Evolutionary conservation across 2,113 vertebrate species (phyloP).

Genomic region (Copsychus sechellarum): DNA sequence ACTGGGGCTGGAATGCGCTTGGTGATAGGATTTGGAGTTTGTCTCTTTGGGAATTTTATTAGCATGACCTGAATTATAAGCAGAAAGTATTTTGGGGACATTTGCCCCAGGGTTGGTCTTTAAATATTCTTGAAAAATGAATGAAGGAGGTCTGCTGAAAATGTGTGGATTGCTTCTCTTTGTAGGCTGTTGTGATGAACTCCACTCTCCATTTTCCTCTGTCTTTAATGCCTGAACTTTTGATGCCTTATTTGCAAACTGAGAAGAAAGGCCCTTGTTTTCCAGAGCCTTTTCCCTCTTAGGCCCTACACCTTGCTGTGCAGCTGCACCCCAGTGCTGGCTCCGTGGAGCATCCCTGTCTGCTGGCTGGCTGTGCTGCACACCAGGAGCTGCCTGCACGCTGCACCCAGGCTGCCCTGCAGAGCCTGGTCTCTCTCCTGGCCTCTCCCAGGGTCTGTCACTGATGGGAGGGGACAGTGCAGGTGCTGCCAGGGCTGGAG

Average conservation of each 20-base stretch:
- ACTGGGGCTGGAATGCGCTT: neutral
- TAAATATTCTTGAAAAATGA: constrained; percentile 68
- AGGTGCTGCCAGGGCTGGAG: neutral
- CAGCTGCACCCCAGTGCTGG: neutral
- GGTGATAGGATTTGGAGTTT: constrained; percentile 23
- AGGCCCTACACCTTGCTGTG: constrained; percentile 33
- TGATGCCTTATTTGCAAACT: neutral
- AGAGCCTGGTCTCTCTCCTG: neutral
- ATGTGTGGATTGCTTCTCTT: constrained; percentile 49
- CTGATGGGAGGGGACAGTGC: constrained; percentile 62
- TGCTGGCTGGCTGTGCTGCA: constrained; percentile 21
- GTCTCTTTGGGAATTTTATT: constrained; percentile 38
- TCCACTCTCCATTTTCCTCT: neutral
- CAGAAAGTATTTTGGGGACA: constrained; percentile 48
- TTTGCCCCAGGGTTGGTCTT: neutral
- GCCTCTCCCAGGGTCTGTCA: constrained; percentile 63
- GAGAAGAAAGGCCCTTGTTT: neutral
- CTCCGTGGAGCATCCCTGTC: constrained; percentile 26
- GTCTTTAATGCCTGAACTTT: neutral
- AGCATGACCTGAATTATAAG: constrained; percentile 2
- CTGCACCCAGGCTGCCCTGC: neutral
- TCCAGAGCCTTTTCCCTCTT: constrained; percentile 71
- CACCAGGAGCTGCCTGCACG: neutral
- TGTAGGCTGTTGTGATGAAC: neutral
- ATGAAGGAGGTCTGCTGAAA: constrained; percentile 58